A percentile compares a stretch with the other conserved stretches of the same genome.
Evolutionary conservation across 2,888 invertebrate genomes (phyloP).

Genomic region (Euproctis similis): DNA sequence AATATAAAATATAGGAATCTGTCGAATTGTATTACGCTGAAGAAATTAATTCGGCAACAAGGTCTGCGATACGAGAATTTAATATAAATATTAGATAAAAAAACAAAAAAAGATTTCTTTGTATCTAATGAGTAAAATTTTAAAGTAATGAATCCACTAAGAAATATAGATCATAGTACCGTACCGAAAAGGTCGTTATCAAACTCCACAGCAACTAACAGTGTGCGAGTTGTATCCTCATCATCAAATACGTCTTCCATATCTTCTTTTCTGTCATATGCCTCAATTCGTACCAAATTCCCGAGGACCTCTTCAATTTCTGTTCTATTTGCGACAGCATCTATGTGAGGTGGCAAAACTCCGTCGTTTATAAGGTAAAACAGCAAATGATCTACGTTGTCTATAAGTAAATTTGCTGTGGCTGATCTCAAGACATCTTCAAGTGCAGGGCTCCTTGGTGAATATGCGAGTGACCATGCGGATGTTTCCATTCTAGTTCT

Average conservation of each 20-base stretch:
- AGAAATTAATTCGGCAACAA: too few species aligned
- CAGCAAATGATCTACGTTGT: conserved; percentile 37
- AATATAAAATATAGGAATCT: too few species aligned
- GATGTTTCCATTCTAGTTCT: conserved; percentile 45
- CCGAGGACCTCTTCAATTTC: conserved; percentile 38
- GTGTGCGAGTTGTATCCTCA: conserved; percentile 41
- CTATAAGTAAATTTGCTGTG: conserved; percentile 34
- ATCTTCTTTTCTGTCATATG: conserved; percentile 41
- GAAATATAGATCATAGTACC: too few species aligned
- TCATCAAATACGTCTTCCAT: conserved; percentile 42
- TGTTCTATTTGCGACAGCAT: background rate
- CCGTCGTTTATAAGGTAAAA: too few species aligned
- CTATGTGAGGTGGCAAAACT: too few species aligned
- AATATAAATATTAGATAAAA: too few species aligned
- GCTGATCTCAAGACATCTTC: conserved; percentile 50
- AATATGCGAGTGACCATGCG: conserved; percentile 56
- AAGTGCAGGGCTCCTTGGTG: conserved; percentile 54
- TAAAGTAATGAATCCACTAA: too few species aligned
- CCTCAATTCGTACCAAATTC: conserved; percentile 30
- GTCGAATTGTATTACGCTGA: too few species aligned
- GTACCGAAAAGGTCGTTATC: conserved; percentile 58
- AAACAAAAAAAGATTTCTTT: too few species aligned
- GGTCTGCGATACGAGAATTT: too few species aligned
- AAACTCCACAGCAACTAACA: conserved; percentile 77
- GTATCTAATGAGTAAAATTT: too few species aligned